Conservation (phyloP, 2,888 invertebrate species). For the Pycnomerus fuliginosus region DNA sequence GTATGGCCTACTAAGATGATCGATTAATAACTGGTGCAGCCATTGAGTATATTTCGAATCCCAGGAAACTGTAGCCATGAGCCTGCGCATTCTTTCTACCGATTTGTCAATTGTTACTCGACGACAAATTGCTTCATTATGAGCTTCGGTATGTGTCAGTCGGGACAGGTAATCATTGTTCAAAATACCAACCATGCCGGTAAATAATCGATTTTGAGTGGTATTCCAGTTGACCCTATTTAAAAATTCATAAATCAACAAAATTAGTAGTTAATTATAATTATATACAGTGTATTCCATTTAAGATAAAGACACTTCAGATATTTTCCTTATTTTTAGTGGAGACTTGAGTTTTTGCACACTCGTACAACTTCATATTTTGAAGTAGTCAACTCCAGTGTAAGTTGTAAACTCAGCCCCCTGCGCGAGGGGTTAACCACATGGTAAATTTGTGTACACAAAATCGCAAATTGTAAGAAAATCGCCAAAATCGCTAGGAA, state of each 20-base stretch:
- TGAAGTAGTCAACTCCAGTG: too few relatives aligned
- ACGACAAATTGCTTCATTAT: constrained; percentile 68
- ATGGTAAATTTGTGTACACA: too few relatives aligned
- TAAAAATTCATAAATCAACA: neutral
- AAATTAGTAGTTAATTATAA: too few relatives aligned
- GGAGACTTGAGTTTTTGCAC: too few relatives aligned
- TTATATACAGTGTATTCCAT: too few relatives aligned
- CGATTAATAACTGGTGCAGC: constrained; percentile 72
- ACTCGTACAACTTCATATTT: too few relatives aligned
- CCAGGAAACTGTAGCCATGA: constrained; percentile 72
- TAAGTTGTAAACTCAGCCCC: too few relatives aligned
- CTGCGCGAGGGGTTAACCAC: too few relatives aligned
- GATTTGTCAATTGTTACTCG: constrained; percentile 71
- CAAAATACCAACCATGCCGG: constrained; percentile 64
- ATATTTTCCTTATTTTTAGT: too few relatives aligned
- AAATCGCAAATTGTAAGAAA: too few relatives aligned
- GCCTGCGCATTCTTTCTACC: constrained; percentile 63
- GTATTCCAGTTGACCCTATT: constrained; percentile 64
- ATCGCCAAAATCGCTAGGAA: too few relatives aligned
- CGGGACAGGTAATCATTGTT: constrained; percentile 67
- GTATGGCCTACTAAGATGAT: constrained; percentile 64
- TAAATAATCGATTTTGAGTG: constrained; percentile 65
- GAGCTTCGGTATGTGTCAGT: constrained; percentile 59
- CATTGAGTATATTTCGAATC: constrained; percentile 72
- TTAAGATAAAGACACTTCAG: too few relatives aligned